Conservation (phyloP, 2,888 invertebrate species). For the Meghimatium bilineatum region DNA sequence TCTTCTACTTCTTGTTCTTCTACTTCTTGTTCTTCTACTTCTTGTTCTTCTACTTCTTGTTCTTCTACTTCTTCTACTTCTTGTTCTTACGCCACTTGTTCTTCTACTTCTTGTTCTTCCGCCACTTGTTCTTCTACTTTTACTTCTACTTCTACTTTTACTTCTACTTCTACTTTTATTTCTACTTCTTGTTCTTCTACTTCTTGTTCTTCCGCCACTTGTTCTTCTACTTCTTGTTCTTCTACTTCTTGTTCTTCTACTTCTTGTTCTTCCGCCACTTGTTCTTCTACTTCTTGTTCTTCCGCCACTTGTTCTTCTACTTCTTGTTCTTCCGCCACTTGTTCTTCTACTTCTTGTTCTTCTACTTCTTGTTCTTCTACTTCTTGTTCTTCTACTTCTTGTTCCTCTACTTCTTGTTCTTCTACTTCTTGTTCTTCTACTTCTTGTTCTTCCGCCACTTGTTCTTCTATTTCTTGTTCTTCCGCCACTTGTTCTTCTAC, state of each 20-base stretch:
- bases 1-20: too few species aligned
- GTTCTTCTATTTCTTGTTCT: background rate
- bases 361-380: slow-evolving; percentile 25
- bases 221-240: too few species aligned
- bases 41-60: too few species aligned
- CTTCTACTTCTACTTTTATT: too few species aligned
- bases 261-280: slow-evolving; percentile 19
- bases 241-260: background rate
- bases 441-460: background rate
- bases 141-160: too few species aligned
- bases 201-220: too few species aligned
- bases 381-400: slow-evolving; percentile 12
- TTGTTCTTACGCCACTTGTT: too few species aligned
- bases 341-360: slow-evolving; percentile 24
- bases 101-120: too few species aligned
- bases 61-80: too few species aligned
- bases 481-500: background rate
- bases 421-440: slow-evolving; percentile 11
- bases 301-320: slow-evolving; percentile 13
- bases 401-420: slow-evolving; percentile 8
- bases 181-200: too few species aligned
- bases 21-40: too few species aligned
- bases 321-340: slow-evolving; percentile 16
- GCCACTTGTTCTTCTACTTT: too few species aligned
- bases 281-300: slow-evolving; percentile 24